Evolutionary conservation across 2,113 vertebrate genomes (phyloP), one percentile per base, ranked within the genome.

Genomic region (Tragelaphus scriptus): DNA sequence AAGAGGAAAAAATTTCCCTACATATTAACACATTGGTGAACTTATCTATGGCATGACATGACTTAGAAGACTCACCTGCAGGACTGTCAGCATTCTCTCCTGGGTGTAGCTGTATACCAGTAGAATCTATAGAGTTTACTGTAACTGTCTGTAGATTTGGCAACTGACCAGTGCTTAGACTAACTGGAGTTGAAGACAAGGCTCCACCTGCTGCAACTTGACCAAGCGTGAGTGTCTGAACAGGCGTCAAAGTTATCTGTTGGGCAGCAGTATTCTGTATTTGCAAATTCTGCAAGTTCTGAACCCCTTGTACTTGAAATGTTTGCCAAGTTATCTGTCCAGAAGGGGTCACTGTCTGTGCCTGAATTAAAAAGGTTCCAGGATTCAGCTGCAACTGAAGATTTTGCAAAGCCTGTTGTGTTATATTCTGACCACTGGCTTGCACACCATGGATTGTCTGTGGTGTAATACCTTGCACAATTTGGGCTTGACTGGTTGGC

Each of bases 291-390:
- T 99, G 99, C 97, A 99, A 99, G 98, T 99, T 99, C 98, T 99
- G 99, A 91, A 99, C 99, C 93, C 99, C 99, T 98, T 99, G 99
- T 97, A 99, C 99, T 99, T 99, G 99, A 99, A 99, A 99, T 68
- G 99, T 99, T 98, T 99, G 99, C 99, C 99, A 99, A 98, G 99
- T 99, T 99, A 99, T 99, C 99, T 99, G 99, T 98, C 99, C 99
- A 87, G 99, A 99, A 61, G 99, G 99, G 55, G 99, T 99, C 98
- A 99, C 99, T 44, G 99, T 99, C 99, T 99, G 99, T 97, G 99
- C 99, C 99, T 99, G 99, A 99, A 99, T 99, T 99, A 99, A 99
- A 99, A 99, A 99, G 94, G 99, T 99, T 99, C 98, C 99, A 47
- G 99, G 99, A 98, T 99, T 99, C 98, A 99, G 99, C 98, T 99